Base-by-base conservation (phyloP, 2,113 vertebrate species). In the Shinisaurus crocodilurus region DNA sequence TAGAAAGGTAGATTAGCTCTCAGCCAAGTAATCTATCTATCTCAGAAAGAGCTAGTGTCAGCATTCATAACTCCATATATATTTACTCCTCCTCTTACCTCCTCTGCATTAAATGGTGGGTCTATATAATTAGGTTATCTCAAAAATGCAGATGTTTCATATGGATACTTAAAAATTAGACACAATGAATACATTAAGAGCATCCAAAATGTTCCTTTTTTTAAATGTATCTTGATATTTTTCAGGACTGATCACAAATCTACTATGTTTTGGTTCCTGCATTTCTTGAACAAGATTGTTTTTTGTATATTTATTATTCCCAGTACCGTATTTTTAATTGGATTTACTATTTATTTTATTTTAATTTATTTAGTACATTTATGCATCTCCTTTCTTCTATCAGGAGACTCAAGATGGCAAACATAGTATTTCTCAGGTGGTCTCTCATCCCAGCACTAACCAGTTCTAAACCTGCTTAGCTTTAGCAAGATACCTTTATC, bases 11-110 rank as follows among this genome's bases (percentile, higher is more conserved):
- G 23, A 80, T 40, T 67, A 80, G 48, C 37, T 37, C 37, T 50
- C 60, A 88, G 63, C 43, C 43, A 80, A 88, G 60, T 25, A 54
- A 88, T 88, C 40, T 69, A 88, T 88, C 40, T 69, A 70, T 18
- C 25, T 67, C 34, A 50, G 63, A 48, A 67, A 81, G 32, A 60
- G 34, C 12, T 69, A 50, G 16, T 45, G 57, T 86, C 50, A 40
- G 48, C 32, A 86, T 12, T 10, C 48, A 27, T 65, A 65, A 83
- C 13, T 74, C n/a, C 34, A 3, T 72, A 63, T 40, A 40, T 75
- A 10, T 74, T 76, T 63, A 76, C 50, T 76, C 37, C 37, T 25
- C 25, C 70, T 34, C 3, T 15, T 34, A 37, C n/a, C 32, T 1
- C 5, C 32, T 72, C 23, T 27, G 20, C 7, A 60, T 76, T 48